Percentiles rank a stretch among this genome's conserved stretches.
Evolutionary conservation across 23 tunicate species (phyloP).

Genomic region (Oikopleura dioica): DNA sequence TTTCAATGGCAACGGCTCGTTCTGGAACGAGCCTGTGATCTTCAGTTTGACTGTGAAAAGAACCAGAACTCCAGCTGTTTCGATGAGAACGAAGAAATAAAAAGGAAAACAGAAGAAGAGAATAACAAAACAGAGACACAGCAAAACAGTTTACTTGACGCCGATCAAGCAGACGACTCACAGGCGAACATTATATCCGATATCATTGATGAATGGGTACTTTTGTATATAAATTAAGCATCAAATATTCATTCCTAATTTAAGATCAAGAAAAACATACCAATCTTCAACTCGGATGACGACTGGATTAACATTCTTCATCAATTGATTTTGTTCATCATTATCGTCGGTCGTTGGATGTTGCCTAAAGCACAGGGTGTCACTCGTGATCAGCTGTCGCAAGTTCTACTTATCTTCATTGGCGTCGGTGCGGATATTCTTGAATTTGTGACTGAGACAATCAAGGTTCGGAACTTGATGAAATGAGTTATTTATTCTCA

Average conservation of each 20-base stretch:
- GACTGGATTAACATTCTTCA: constrained; percentile 74
- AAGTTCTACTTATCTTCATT: constrained; percentile 71
- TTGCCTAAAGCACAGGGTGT: constrained; percentile 79
- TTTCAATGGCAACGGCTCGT: not conserved
- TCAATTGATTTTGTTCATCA: constrained; percentile 56
- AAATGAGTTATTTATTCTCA: too few relatives aligned
- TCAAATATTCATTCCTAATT: too few relatives aligned
- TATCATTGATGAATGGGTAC: too few relatives aligned
- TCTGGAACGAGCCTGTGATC: not conserved
- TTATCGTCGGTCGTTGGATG: constrained; percentile 79
- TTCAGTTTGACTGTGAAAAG: not conserved
- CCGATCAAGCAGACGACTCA: too few relatives aligned
- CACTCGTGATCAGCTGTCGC: constrained; percentile 71
- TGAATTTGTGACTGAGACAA: constrained; percentile 80
- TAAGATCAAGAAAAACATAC: not conserved
- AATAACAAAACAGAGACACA: too few relatives aligned
- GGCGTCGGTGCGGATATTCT: constrained; percentile 94
- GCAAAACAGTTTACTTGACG: too few relatives aligned
- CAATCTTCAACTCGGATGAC: not conserved
- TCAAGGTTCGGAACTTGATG: constrained; percentile 72
- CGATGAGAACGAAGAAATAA: not conserved
- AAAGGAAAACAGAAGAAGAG: too few relatives aligned
- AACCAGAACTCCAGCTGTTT: not conserved
- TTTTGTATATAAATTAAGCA: too few relatives aligned
- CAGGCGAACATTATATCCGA: too few relatives aligned